These are phyloP conservation scores for Calephelis virginiensis DNA, from an alignment of 1,140 invertebrate species.

Conservation along the genomic window DNA sequence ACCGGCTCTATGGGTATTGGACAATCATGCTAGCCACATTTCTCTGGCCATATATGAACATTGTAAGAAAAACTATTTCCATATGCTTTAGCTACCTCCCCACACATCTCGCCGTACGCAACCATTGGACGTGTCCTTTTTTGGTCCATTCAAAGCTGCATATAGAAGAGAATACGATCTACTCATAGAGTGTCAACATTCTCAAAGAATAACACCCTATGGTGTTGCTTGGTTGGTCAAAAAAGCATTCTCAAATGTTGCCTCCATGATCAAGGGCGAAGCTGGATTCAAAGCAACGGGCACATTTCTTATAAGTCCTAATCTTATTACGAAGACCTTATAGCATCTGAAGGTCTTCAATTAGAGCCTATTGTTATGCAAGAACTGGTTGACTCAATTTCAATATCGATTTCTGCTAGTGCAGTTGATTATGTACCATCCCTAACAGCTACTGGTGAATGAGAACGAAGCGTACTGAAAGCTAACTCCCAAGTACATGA, in stretches of 20 bases:
- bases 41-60: conserved; percentile 55
- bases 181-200: conserved; percentile 34
- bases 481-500: conserved; percentile 25
- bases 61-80: conserved; percentile 51
- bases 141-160: conserved; percentile 31
- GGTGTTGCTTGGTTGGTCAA: conserved; percentile 37
- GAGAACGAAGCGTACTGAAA: too few relatives aligned
- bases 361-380: conserved; percentile 20
- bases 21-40: conserved; percentile 30
- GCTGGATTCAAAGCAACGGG: conserved; percentile 36
- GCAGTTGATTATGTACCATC: too few relatives aligned
- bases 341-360: conserved; percentile 27
- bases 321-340: conserved; percentile 28
- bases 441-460: conserved; percentile 8
- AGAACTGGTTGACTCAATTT: too few relatives aligned
- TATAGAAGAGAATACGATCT: conserved; percentile 38
- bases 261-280: conserved; percentile 39
- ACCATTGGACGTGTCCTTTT: conserved; percentile 31
- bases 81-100: conserved; percentile 32
- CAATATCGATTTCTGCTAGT: too few relatives aligned
- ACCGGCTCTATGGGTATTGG: conserved; percentile 26
- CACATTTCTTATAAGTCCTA: conserved; percentile 29
- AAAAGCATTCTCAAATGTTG: conserved; percentile 32
- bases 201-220: conserved; percentile 44
- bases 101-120: conserved; percentile 32